Evolutionary conservation across 1,140 invertebrate species (phyloP).

Genomic region (Paraescarpia echinospica): DNA sequence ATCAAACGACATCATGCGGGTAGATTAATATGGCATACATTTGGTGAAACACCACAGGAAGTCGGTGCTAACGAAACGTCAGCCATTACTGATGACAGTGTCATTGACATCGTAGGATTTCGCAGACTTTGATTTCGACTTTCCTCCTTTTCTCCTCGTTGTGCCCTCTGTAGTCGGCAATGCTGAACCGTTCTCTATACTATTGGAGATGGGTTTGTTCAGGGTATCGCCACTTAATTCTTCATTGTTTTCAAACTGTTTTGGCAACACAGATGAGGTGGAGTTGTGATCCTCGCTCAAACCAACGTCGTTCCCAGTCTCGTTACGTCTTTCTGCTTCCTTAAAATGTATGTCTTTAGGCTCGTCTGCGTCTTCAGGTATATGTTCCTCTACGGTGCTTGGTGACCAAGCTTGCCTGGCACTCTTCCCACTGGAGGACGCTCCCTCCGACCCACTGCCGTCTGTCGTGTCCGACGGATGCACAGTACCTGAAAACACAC

Average conservation of each 20-base stretch:
- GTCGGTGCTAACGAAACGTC: not conserved
- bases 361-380: not conserved
- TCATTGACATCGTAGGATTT: not conserved
- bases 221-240: not conserved
- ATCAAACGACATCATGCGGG: not conserved
- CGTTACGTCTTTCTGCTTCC: not conserved
- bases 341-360: not conserved
- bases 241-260: not conserved
- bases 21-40: not conserved
- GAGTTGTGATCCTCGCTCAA: not conserved
- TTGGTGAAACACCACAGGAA: not conserved
- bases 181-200: not conserved
- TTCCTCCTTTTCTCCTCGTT: not conserved
- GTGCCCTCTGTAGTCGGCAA: not conserved
- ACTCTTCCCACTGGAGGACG: not conserved
- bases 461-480: not conserved
- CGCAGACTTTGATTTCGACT: not conserved
- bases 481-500: not conserved
- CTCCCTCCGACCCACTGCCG: not conserved
- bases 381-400: not conserved
- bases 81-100: not conserved
- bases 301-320: not conserved
- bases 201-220: not conserved
- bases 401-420: not conserved
- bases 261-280: not conserved